Conservation (phyloP, 1,140 invertebrate genomes). For the Oedothorax gibbosus region DNA sequence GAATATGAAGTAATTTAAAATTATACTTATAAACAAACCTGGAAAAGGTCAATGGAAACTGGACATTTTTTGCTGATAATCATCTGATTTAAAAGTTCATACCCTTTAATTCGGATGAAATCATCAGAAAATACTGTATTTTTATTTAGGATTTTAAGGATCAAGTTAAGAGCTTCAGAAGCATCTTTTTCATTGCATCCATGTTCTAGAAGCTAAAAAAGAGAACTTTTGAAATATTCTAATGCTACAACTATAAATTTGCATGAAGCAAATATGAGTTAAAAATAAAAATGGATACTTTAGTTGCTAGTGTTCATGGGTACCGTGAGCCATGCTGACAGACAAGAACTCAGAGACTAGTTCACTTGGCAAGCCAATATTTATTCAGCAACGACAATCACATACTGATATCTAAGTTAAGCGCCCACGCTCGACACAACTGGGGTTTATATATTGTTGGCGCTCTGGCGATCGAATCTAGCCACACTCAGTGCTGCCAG, state of each 20-base stretch:
- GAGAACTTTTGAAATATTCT: neutral
- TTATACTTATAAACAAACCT: conserved; percentile 67
- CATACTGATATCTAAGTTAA: too few species aligned
- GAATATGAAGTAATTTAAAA: neutral
- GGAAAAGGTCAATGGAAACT: conserved; percentile 71
- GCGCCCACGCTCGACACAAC: too few species aligned
- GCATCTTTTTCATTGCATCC: neutral
- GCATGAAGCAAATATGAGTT: too few species aligned
- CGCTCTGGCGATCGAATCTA: too few species aligned
- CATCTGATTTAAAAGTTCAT: conserved; percentile 49
- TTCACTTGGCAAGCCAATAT: too few species aligned
- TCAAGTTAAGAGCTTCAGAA: conserved; percentile 10
- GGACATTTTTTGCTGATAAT: conserved; percentile 70
- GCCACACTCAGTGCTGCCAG: too few species aligned
- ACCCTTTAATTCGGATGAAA: conserved; percentile 51
- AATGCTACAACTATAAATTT: neutral
- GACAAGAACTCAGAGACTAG: too few species aligned
- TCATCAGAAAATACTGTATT: conserved; percentile 21
- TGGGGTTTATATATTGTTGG: too few species aligned
- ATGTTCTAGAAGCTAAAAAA: conserved; percentile 65
- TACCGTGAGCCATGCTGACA: too few species aligned
- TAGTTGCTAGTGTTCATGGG: too few species aligned
- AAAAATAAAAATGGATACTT: too few species aligned
- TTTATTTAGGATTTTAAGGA: conserved; percentile 34
- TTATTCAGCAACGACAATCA: too few species aligned